Evolutionary conservation across 2,797 vertebrate genomes (phyloP).

Genomic region (Dermochelys coriacea): DNA sequence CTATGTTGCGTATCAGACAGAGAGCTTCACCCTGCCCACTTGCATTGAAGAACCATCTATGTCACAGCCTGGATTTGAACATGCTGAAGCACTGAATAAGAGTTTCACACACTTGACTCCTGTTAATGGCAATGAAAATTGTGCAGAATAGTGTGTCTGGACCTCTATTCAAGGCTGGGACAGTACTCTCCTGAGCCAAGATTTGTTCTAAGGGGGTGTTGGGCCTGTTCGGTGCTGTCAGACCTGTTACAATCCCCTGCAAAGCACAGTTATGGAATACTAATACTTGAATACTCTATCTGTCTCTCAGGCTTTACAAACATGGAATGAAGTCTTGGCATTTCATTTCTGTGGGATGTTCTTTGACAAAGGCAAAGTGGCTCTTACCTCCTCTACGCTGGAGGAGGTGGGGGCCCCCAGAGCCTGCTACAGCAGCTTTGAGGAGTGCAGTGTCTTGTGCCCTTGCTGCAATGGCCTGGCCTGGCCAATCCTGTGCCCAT

Average conservation of each 20-base stretch:
- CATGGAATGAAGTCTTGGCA: constrained; percentile 26
- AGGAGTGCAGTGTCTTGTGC: too few relatives aligned
- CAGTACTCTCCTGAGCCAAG: rapidly evolving
- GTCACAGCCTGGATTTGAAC: neutral
- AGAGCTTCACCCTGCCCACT: neutral
- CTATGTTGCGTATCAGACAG: neutral
- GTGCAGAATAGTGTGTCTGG: neutral
- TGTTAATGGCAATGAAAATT: neutral
- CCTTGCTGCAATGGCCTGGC: too few relatives aligned
- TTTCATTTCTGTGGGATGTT: rapidly evolving
- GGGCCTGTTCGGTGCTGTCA: neutral
- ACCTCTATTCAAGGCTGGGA: neutral
- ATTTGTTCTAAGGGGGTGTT: neutral
- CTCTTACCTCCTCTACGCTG: too few relatives aligned
- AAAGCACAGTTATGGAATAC: rapidly evolving
- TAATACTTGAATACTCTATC: rapidly evolving
- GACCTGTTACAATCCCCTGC: neutral
- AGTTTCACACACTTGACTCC: neutral
- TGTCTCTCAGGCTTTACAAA: neutral
- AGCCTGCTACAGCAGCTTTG: too few relatives aligned
- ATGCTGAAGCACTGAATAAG: neutral
- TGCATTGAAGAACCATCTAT: rapidly evolving
- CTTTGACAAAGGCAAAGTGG: neutral
- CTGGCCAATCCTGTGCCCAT: too few relatives aligned
- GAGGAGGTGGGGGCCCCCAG: too few relatives aligned